Conservation (phyloP, 23 tunicate genomes). For the Styela clava region DNA sequence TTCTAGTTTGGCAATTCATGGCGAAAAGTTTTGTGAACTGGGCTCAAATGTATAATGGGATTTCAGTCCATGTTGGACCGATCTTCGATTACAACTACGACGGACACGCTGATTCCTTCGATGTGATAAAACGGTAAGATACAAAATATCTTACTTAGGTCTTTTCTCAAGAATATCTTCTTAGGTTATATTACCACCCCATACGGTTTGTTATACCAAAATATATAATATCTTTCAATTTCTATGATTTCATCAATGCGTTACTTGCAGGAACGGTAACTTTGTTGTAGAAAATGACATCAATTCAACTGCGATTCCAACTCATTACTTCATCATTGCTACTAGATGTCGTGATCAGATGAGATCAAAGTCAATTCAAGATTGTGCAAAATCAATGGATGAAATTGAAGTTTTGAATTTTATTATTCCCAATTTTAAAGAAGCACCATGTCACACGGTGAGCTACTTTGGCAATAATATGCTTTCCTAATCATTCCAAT, state of each 20-base stretch:
- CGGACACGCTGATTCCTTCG: slow-evolving; percentile 52
- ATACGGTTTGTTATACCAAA: too few relatives aligned
- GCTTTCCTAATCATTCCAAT: too few relatives aligned
- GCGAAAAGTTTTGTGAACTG: slow-evolving; percentile 33
- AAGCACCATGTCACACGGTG: slow-evolving; percentile 50
- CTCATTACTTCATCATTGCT: slow-evolving; percentile 49
- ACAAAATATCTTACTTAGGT: too few relatives aligned
- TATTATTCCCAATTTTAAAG: slow-evolving; percentile 61
- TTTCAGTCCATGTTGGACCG: slow-evolving; percentile 64
- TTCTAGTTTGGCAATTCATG: slow-evolving; percentile 83
- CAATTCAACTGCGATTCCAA: slow-evolving; percentile 31
- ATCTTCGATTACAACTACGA: slow-evolving; percentile 63
- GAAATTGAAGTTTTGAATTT: slow-evolving; percentile 47
- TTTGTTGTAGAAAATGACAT: too few relatives aligned
- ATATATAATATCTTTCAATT: too few relatives aligned
- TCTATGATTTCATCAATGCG: too few relatives aligned
- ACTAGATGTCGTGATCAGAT: slow-evolving; percentile 29
- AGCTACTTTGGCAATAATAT: neutral
- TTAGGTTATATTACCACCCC: too few relatives aligned
- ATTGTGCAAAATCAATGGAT: slow-evolving; percentile 28
- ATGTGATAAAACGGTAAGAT: slow-evolving; percentile 30
- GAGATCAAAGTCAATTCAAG: neutral
- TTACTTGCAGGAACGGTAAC: too few relatives aligned
- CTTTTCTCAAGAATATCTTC: too few relatives aligned
- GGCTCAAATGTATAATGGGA: slow-evolving; percentile 43